Evolutionary conservation across 2,113 vertebrate species (phyloP).

Genomic region (Dicerorhinus sumatrensis): DNA sequence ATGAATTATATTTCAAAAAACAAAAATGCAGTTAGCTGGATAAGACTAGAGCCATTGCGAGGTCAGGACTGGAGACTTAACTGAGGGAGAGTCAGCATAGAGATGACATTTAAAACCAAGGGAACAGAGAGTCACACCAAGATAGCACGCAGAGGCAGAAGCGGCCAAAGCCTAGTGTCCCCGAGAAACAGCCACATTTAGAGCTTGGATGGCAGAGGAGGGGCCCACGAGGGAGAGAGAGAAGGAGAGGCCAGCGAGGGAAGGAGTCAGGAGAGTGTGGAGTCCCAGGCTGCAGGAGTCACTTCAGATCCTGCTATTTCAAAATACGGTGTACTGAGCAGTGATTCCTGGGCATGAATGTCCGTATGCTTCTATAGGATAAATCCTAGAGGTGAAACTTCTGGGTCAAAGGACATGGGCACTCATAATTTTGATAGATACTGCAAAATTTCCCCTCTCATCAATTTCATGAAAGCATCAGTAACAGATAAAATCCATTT

Average conservation of each 20-base stretch:
- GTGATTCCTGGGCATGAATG: neutral
- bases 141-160: neutral
- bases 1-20: neutral
- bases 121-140: neutral
- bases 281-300: neutral
- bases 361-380: neutral
- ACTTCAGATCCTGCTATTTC: neutral
- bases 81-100: neutral
- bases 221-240: rapidly evolving
- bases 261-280: rapidly evolving
- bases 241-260: neutral
- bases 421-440: neutral
- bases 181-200: neutral
- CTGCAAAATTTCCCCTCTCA: neutral
- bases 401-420: neutral
- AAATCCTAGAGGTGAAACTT: neutral
- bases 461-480: neutral
- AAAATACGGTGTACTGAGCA: too few relatives aligned
- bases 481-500: neutral
- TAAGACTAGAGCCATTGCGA: neutral
- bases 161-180: rapidly evolving
- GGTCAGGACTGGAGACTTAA: neutral
- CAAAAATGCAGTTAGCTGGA: neutral
- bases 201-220: neutral
- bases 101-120: neutral